Percentiles rank a stretch among this genome's conserved stretches.
These are phyloP conservation scores for Muscina levida DNA, from an alignment of 2,888 invertebrate genomes.

Conservation along the genomic window DNA sequence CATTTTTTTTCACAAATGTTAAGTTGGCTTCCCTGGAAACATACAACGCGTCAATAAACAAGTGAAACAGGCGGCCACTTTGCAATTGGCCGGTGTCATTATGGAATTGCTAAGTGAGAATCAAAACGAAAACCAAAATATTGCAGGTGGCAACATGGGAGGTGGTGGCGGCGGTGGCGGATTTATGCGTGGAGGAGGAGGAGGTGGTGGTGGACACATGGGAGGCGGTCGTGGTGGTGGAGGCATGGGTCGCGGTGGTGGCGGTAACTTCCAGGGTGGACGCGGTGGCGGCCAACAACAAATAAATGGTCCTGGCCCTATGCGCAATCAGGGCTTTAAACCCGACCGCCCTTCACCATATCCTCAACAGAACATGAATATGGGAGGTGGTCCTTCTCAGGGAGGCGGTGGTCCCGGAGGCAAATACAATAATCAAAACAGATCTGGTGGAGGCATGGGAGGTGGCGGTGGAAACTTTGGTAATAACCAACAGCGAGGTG, in stretches of 20 bases:
- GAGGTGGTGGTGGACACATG: constrained; percentile 37
- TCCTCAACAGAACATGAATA: constrained; percentile 65
- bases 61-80: constrained; percentile 65
- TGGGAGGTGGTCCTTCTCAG: constrained; percentile 59
- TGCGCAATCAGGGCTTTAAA: constrained; percentile 72
- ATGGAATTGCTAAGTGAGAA: constrained; percentile 66
- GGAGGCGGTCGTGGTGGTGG: constrained; percentile 43
- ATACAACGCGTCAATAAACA: constrained; percentile 54
- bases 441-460: constrained; percentile 45
- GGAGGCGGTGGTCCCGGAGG: constrained; percentile 41
- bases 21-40: constrained; percentile 69
- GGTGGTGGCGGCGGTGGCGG: constrained; percentile 58
- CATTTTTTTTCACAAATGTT: constrained; percentile 43
- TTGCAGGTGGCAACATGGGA: constrained; percentile 63
- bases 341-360: constrained; percentile 72
- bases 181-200: constrained; percentile 61
- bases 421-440: constrained; percentile 50
- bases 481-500: constrained; percentile 19
- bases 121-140: constrained; percentile 71
- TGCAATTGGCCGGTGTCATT: constrained; percentile 68
- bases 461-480: constrained; percentile 55
- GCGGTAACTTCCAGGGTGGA: constrained; percentile 64
- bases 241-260: constrained; percentile 40
- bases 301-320: constrained; percentile 71
- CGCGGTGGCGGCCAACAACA: constrained; percentile 65